phyloP scores from a whole-genome alignment of 2,888 invertebrate species.

The Arge pagana region DNA sequence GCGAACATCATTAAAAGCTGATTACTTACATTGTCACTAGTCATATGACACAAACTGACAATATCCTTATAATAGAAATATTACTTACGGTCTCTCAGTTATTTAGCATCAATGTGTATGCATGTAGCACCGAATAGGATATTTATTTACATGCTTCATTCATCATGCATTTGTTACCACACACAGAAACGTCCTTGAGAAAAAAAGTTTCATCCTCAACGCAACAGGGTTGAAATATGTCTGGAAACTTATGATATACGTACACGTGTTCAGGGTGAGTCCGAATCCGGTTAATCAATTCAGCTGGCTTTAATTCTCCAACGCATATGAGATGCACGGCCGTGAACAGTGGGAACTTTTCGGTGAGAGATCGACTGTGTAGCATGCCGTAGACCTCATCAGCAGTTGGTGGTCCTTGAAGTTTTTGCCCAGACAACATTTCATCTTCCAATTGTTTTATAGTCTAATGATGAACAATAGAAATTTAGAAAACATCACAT shows the following conservation, averaged over 20 bases:
- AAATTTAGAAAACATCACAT: neutral
- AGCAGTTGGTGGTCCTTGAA: conserved; percentile 98
- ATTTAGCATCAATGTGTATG: no score
- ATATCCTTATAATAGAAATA: no score
- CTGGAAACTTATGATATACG: conserved; percentile 59
- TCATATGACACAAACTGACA: no score
- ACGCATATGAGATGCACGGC: conserved; percentile 94
- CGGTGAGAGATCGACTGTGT: conserved; percentile 80
- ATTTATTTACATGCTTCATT: no score
- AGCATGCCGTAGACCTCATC: conserved; percentile 96
- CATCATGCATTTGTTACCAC: no score
- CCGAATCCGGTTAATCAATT: conserved; percentile 91
- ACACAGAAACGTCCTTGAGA: no score
- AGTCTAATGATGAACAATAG: conserved; percentile 56
- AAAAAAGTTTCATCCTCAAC: no score
- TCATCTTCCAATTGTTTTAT: conserved; percentile 92
- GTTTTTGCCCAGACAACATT: conserved; percentile 95
- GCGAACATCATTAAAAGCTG: no score
- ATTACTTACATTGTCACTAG: no score
- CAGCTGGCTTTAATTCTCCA: conserved; percentile 76
- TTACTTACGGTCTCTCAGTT: no score
- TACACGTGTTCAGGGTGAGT: conserved; percentile 97
- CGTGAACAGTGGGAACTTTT: conserved; percentile 95
- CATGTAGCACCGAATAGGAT: no score
- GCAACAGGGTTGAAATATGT: no score